These are phyloP conservation scores for Tipula vernalis DNA, from an alignment of 2,888 invertebrate species.

Conservation along the genomic window DNA sequence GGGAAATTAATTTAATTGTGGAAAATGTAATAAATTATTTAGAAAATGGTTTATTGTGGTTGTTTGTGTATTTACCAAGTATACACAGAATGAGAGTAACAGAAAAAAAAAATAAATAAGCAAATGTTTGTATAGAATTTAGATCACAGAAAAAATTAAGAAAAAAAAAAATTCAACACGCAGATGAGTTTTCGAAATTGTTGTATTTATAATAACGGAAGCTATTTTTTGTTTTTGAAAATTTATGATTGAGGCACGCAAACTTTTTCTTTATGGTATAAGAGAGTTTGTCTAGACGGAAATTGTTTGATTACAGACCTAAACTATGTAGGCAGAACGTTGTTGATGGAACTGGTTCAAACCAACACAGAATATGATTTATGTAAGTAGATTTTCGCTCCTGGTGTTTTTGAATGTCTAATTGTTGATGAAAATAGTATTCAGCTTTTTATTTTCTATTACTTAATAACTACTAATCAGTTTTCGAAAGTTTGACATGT, in stretches of 20 bases:
- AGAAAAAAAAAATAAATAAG: background rate
- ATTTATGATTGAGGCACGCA: background rate
- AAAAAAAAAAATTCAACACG: background rate
- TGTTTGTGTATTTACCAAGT: background rate
- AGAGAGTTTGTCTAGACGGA: background rate
- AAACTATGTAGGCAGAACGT: background rate
- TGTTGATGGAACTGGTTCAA: too few species aligned
- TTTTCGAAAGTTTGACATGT: too few species aligned
- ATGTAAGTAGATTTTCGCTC: too few species aligned
- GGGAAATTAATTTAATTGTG: background rate
- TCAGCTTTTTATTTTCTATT: too few species aligned
- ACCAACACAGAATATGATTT: too few species aligned
- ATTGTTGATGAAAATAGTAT: too few species aligned
- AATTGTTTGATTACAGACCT: background rate
- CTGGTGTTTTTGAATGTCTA: too few species aligned
- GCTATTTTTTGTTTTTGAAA: background rate
- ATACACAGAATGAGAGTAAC: background rate
- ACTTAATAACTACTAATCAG: too few species aligned
- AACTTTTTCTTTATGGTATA: background rate
- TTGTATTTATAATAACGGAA: background rate
- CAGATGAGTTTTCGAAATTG: background rate
- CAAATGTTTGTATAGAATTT: background rate
- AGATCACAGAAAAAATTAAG: background rate
- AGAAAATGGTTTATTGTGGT: background rate
- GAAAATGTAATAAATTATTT: background rate